phyloP scores from a whole-genome alignment of 2,888 invertebrate species.

The Coelogynopora nodosa region DNA sequence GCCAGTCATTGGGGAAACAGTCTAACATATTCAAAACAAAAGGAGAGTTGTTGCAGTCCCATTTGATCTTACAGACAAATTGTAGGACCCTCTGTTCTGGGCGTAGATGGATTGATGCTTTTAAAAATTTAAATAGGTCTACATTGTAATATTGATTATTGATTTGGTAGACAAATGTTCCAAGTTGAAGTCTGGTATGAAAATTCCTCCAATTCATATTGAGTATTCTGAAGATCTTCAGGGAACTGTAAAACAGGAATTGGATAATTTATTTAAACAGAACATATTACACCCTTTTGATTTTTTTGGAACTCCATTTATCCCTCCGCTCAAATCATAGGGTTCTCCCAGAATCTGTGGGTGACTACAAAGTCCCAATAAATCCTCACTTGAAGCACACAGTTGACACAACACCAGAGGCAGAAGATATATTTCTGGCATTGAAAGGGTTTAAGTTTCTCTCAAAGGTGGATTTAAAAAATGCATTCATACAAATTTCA shows the following conservation, averaged over 20 bases:
- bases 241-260: background rate
- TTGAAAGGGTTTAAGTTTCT: background rate
- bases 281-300: constrained; percentile 13
- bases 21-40: background rate
- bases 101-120: background rate
- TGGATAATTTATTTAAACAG: background rate
- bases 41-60: background rate
- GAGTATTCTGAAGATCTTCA: background rate
- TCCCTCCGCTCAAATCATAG: background rate
- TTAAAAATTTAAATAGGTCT: background rate
- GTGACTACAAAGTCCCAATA: background rate
- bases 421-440: constrained; percentile 31
- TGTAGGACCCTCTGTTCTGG: constrained; percentile 26
- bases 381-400: constrained; percentile 34
- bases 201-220: constrained; percentile 1
- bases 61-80: constrained; percentile 11
- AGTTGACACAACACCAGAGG: background rate
- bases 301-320: constrained; percentile 8
- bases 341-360: constrained; percentile 1
- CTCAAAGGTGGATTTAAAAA: constrained; percentile 6
- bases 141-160: constrained; percentile 1
- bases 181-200: background rate
- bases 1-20: background rate
- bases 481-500: constrained; percentile 21
- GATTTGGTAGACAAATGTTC: constrained; percentile 22